Base-by-base conservation (phyloP, 2,888 invertebrate genomes). In the Tridacna gigas region DNA sequence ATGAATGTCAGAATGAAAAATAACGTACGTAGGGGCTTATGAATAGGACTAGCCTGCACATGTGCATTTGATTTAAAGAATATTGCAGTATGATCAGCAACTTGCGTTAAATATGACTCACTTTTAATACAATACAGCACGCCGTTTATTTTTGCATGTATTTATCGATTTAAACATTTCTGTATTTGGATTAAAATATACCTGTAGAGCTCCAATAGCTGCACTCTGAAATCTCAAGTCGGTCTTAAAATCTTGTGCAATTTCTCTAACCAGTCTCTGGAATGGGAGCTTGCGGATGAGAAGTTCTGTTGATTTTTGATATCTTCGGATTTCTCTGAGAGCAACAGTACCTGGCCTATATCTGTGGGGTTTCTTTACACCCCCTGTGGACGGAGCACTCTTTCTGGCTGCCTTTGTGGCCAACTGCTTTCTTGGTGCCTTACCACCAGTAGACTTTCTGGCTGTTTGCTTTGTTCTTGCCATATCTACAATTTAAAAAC, bases 271-370 rank as follows among this genome's bases (percentile, higher is more conserved):
- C 81, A 95, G 89, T 86, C 95, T 90, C 89, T 94, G 94, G 93
- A 95, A 95, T 87, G 95, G 95, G 82, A 95, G 89, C 87, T 95
- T 94, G 75, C 94, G 89, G 89, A 95, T 94, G 86, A 95, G 91
- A 89, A 95, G 90, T 88, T 95, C 94, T 51, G 94, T 95, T 11
- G 94, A 94, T 84, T 95, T 95, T 91, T 95, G 95, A 90, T 95
- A 95, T 80, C 95, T 91, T 79, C 95, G 91, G 91, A 95, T 95
- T 91, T 95, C 95, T 91, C 95, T 91, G 75, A 95, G 91, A 80
- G 95, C 95, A 18, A 95, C 94, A 37, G 95, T 95, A 84, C 95
- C 95, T n/a, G 95, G 95, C 86, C 95, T 93, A 92, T 94, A 95
- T 83, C 95, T 90, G 88, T 95, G 95, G 45, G 95, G 94, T 75